Evolutionary conservation across 2,888 invertebrate species (phyloP), one percentile per base, ranked within the genome.

Genomic region (Zaprionus bogoriensis): DNA sequence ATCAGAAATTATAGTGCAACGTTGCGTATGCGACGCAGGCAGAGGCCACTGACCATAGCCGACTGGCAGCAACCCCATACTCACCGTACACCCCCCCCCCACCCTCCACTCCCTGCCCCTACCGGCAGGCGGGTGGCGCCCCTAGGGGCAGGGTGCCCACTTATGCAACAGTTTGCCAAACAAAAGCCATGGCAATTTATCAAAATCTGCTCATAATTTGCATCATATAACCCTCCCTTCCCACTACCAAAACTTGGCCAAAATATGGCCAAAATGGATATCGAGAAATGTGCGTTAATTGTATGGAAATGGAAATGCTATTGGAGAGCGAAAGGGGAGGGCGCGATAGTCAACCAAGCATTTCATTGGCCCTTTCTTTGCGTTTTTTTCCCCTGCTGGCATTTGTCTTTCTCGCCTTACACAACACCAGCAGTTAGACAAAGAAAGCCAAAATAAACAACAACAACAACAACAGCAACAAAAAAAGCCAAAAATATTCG

Each of bases 1-100:
- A 75, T 76, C 75, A 76, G 58, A 85, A 86, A 80, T 85, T 83
- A 80, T 83, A 80, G 87, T 84, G 81, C 81, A 78, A 61, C 66
- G 75, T 64, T 70, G 77, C 76, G 78, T 41, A 23, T 77, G 82
- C 82, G 70, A 32, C 6, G 14, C 61, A 59, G 53, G 70, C 65
- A 63, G 80, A 76, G 83, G 79, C 83, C 79, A 82, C 17, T 79
- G 77, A 82, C 83, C 79, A 68, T 51, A 45, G 25, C 32, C 28
- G 17, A 6, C 12, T 30, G 12, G 12, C 30, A 38, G 14, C 14
- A 9, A 10, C 1, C 10, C 10, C 3, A n/a, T n/a, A n/a, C n/a
- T n/a, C n/a, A n/a, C n/a, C n/a, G n/a, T n/a, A n/a, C 39, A 10
- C 1, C 20, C 39, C 20, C 39, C 4, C 3, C 7, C 2, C 1